phyloP scores from a whole-genome alignment of 2,113 vertebrate genomes.

The Laticauda colubrina region DNA sequence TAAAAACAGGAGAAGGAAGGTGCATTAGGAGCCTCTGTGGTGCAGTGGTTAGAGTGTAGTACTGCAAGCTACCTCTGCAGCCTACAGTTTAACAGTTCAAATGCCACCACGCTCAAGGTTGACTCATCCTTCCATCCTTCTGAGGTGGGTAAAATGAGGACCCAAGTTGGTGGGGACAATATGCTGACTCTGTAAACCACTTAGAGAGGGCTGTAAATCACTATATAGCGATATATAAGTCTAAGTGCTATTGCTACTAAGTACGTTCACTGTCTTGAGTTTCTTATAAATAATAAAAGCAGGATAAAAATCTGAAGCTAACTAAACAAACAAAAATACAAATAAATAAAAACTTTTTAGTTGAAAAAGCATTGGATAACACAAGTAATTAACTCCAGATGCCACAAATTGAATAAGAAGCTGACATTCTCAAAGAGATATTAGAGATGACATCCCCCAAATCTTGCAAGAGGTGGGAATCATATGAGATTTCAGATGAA shows the following conservation, averaged over 20 bases:
- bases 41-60: no score
- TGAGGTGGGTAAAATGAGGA: no score
- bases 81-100: no score
- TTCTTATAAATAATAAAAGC: neutral
- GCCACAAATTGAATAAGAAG: neutral
- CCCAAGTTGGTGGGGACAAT: no score
- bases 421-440: neutral
- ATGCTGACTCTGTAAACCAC: no score
- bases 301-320: neutral
- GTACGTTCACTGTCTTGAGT: neutral
- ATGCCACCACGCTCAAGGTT: no score
- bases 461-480: neutral
- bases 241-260: no score
- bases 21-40: neutral
- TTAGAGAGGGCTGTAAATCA: no score
- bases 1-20: neutral
- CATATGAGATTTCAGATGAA: neutral
- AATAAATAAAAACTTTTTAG: neutral
- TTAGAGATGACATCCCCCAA: neutral
- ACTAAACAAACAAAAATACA: neutral
- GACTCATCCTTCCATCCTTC: no score
- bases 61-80: no score
- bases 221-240: no score
- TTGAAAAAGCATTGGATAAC: neutral
- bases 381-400: neutral